Percentiles rank a stretch among this genome's conserved stretches.
phyloP scores from a whole-genome alignment of 23 tunicate genomes.

The Phallusia fumigata region DNA sequence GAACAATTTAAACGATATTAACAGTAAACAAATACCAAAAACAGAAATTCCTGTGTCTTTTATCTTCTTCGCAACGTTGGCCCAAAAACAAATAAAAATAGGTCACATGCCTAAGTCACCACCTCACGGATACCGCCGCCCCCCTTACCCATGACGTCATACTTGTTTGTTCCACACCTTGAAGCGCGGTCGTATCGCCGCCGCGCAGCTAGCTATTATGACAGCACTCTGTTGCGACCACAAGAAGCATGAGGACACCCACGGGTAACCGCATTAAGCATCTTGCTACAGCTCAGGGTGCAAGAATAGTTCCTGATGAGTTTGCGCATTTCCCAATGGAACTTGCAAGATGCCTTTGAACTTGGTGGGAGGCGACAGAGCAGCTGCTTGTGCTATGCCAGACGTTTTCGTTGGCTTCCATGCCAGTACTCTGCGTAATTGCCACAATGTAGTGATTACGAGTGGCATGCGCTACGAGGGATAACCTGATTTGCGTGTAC shows the following conservation, averaged over 20 bases:
- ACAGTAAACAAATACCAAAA: too few relatives aligned
- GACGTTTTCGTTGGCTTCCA: not conserved
- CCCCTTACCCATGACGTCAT: not conserved
- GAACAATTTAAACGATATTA: too few relatives aligned
- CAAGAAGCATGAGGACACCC: not conserved
- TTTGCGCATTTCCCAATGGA: not conserved
- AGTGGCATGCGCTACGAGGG: too few relatives aligned
- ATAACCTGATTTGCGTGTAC: too few relatives aligned
- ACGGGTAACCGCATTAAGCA: not conserved
- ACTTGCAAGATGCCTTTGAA: not conserved
- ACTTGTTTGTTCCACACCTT: not conserved
- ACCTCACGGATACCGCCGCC: too few relatives aligned
- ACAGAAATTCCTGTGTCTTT: too few relatives aligned
- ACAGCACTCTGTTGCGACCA: not conserved
- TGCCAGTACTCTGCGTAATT: constrained; percentile 1
- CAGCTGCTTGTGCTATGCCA: not conserved
- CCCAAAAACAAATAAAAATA: too few relatives aligned
- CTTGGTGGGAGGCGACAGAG: not conserved
- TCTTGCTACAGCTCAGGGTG: not conserved
- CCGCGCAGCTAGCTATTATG: not conserved
- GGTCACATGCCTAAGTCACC: too few relatives aligned
- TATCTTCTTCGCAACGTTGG: too few relatives aligned
- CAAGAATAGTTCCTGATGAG: constrained; percentile 2
- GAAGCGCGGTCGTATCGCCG: not conserved
- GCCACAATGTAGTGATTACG: not conserved